Evolutionary conservation across 2,888 invertebrate species (phyloP).

Genomic region (Glaucopsyche alexis): DNA sequence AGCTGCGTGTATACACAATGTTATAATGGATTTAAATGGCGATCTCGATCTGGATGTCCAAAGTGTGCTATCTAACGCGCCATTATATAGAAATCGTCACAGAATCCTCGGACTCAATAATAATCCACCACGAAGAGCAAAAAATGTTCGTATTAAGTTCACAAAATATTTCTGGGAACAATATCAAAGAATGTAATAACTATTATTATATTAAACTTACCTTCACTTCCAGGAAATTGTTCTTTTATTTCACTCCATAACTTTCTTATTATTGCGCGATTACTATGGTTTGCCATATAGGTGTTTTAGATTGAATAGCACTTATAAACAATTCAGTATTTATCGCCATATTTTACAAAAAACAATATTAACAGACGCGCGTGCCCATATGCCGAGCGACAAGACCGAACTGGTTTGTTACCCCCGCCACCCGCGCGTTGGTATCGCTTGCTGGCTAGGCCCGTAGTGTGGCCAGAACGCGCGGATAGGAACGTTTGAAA

Average conservation of each 20-base stretch:
- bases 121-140: constrained; percentile 37
- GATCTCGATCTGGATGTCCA: constrained; percentile 38
- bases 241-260: constrained; percentile 40
- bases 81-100: constrained; percentile 37
- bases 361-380: not conserved
- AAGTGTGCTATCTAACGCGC: constrained; percentile 31
- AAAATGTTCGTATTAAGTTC: too few relatives aligned
- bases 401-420: constrained; percentile 28
- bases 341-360: constrained; percentile 8
- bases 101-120: too few relatives aligned
- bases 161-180: too few relatives aligned
- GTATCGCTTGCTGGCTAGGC: constrained; percentile 32
- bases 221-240: constrained; percentile 31
- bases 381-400: constrained; percentile 10
- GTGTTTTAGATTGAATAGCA: constrained; percentile 34
- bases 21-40: constrained; percentile 33
- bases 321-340: constrained; percentile 38
- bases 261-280: constrained; percentile 35
- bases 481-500: constrained; percentile 35
- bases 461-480: constrained; percentile 34
- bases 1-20: constrained; percentile 38
- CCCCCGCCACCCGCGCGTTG: constrained; percentile 37
- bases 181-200: too few relatives aligned
- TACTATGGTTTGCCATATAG: constrained; percentile 34
- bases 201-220: constrained; percentile 32